Conservation (phyloP, 2,888 invertebrate genomes). For the Trachelus troglodyta region DNA sequence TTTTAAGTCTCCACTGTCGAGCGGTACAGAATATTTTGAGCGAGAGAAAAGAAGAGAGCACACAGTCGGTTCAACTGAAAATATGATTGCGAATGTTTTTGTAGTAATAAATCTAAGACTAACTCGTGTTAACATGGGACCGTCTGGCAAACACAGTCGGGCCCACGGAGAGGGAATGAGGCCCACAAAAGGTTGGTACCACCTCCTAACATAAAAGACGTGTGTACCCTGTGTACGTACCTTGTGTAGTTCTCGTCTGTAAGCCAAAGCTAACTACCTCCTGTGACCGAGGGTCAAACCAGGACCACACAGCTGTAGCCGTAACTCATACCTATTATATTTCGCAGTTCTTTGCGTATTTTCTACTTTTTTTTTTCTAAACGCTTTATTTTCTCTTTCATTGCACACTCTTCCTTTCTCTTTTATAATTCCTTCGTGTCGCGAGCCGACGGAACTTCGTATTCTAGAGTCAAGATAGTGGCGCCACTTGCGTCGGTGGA, state of each 20-base stretch:
- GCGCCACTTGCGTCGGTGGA: not conserved
- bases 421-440: not conserved
- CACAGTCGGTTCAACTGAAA: not conserved
- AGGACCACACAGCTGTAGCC: slow-evolving; percentile 46
- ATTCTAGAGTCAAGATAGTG: not conserved
- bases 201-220: not conserved
- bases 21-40: not conserved
- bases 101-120: slow-evolving; percentile 23
- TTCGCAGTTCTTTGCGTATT: slow-evolving; percentile 20
- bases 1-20: not conserved
- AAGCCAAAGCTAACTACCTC: slow-evolving; percentile 28
- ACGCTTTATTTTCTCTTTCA: slow-evolving; percentile 6
- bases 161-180: not conserved
- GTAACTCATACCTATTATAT: slow-evolving; percentile 50
- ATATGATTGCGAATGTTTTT: slow-evolving; percentile 13
- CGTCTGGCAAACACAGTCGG: slow-evolving; percentile 10
- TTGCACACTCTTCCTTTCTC: slow-evolving; percentile 4
- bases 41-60: not conserved
- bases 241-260: not conserved
- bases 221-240: slow-evolving; percentile 2
- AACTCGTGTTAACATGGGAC: slow-evolving; percentile 24
- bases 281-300: slow-evolving; percentile 37
- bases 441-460: not conserved
- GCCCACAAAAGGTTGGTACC: not conserved
- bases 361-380: slow-evolving; percentile 14